These are phyloP conservation scores for Epizoanthus illoricatus DNA, from an alignment of 92 coral and sea anemone species.

Conservation along the genomic window DNA sequence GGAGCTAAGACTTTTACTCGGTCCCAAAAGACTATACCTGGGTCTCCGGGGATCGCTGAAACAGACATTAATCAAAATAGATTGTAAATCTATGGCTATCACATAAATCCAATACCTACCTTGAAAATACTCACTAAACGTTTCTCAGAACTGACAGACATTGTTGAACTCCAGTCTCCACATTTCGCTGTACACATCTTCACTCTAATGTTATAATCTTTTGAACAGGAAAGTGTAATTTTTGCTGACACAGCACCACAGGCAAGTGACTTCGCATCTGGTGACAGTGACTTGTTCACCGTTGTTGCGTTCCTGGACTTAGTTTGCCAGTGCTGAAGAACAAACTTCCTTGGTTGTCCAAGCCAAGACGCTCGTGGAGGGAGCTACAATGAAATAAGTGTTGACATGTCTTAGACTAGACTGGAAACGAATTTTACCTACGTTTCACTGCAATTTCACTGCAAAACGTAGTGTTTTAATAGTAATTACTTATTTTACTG, in stretches of 20 bases:
- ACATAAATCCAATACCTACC: too few relatives aligned
- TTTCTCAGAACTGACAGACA: not conserved
- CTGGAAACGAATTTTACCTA: too few relatives aligned
- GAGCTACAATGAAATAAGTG: not conserved
- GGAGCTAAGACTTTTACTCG: too few relatives aligned
- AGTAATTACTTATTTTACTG: too few relatives aligned
- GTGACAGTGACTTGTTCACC: not conserved
- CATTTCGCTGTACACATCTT: constrained; percentile 20
- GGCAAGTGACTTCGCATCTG: not conserved
- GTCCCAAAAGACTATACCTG: too few relatives aligned
- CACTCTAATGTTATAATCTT: not conserved
- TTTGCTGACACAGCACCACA: constrained; percentile 3
- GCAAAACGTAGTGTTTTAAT: too few relatives aligned
- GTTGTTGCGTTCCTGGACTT: not conserved
- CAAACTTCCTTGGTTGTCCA: constrained; percentile 16
- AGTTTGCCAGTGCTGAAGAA: constrained; percentile 19
- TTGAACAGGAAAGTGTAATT: not conserved
- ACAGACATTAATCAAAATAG: too few relatives aligned
- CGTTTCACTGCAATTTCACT: too few relatives aligned
- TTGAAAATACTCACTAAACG: too few relatives aligned
- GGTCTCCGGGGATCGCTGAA: too few relatives aligned
- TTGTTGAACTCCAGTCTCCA: constrained; percentile 2
- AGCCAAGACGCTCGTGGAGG: constrained; percentile 4
- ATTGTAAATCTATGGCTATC: too few relatives aligned
- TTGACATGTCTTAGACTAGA: too few relatives aligned